These are phyloP conservation scores for Tapera naevia DNA, from an alignment of 2,797 vertebrate species.

Conservation along the genomic window DNA sequence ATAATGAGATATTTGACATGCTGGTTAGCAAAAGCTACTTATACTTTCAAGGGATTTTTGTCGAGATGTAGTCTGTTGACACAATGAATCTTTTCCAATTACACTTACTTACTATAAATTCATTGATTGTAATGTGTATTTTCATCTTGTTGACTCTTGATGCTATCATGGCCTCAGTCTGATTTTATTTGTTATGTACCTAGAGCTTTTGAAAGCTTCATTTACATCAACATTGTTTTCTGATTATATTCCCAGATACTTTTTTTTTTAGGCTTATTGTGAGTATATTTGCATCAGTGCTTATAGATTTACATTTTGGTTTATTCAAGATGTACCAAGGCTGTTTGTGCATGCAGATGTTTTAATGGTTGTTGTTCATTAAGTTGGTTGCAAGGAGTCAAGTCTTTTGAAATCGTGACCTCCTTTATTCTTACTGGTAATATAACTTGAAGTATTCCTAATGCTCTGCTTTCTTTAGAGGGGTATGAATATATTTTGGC, in stretches of 20 bases:
- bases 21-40: not conserved
- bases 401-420: not conserved
- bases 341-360: not conserved
- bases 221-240: not conserved
- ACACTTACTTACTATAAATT: not conserved
- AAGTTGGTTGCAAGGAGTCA: not conserved
- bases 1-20: not conserved
- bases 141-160: not conserved
- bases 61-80: not conserved
- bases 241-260: not conserved
- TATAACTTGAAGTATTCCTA: not conserved
- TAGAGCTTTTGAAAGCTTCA: not conserved
- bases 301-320: not conserved
- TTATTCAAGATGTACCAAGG: not conserved
- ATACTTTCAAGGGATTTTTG: not conserved
- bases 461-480: not conserved
- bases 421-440: not conserved
- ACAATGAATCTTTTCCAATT: fast-evolving
- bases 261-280: not conserved
- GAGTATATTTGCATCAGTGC: not conserved
- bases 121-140: not conserved
- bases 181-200: not conserved
- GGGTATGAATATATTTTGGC: not conserved
- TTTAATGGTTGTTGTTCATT: not conserved
- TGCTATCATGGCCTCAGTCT: not conserved